Evolutionary conservation across 2,113 vertebrate species (phyloP).

Genomic region (Sitta europaea): DNA sequence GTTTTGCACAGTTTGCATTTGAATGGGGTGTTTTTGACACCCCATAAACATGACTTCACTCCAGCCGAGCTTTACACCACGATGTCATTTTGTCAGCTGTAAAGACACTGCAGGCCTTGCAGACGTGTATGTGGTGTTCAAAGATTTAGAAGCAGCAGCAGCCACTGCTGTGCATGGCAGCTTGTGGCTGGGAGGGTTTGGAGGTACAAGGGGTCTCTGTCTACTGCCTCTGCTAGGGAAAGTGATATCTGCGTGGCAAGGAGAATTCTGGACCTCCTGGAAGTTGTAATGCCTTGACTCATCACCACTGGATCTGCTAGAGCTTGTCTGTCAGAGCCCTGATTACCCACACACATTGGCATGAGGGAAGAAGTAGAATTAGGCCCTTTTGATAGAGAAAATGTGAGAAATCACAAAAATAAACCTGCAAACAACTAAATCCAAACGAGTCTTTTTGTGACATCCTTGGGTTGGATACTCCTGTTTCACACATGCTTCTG

Average conservation of each 20-base stretch:
- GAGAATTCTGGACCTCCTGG: neutral
- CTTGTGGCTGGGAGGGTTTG: neutral
- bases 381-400: neutral
- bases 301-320: neutral
- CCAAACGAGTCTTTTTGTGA: neutral
- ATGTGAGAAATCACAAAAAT: slow-evolving; percentile 2
- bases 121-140: neutral
- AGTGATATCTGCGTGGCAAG: neutral
- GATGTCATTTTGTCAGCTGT: neutral
- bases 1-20: slow-evolving; percentile 27
- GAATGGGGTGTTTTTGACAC: slow-evolving; percentile 9
- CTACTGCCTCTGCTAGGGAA: neutral
- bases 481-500: neutral
- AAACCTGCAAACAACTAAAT: neutral
- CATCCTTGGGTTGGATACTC: neutral
- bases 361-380: neutral
- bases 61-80: neutral
- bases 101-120: neutral
- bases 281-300: neutral
- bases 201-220: neutral
- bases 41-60: slow-evolving; percentile 25
- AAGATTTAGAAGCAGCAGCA: neutral
- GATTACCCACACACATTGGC: neutral
- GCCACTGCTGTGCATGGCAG: neutral
- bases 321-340: neutral